Conservation (phyloP, 2,888 invertebrate species). For the Punctoribates punctum region DNA sequence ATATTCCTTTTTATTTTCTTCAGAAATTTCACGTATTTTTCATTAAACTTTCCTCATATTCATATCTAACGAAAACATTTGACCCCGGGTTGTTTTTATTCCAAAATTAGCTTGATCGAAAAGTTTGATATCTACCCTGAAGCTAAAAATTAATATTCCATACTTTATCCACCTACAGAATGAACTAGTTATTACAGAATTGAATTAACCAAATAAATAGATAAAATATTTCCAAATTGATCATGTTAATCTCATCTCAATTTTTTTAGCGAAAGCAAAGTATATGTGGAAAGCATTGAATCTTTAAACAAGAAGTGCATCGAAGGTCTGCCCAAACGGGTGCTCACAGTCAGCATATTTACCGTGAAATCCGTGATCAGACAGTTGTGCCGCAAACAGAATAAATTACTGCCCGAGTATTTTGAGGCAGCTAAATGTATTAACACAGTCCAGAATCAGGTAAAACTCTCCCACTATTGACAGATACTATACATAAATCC, state of each 20-base stretch:
- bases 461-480: background rate
- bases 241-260: background rate
- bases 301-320: constrained; percentile 28
- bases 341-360: constrained; percentile 15
- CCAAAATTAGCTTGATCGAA: too few relatives aligned
- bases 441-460: constrained; percentile 10
- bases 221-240: too few relatives aligned
- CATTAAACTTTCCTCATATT: too few relatives aligned
- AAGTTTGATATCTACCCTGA: too few relatives aligned
- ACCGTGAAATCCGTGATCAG: constrained; percentile 13
- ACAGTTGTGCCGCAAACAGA: background rate
- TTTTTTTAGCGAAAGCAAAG: constrained; percentile 12
- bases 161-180: too few relatives aligned
- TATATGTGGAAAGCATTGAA: constrained; percentile 7
- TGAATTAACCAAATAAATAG: too few relatives aligned
- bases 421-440: constrained; percentile 21
- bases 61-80: too few relatives aligned
- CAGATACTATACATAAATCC: background rate
- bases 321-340: constrained; percentile 18
- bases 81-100: too few relatives aligned
- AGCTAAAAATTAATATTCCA: too few relatives aligned
- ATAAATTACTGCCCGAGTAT: constrained; percentile 18
- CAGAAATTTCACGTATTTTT: too few relatives aligned
- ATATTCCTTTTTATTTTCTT: too few relatives aligned
- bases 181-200: too few relatives aligned